A percentile compares a stretch with the other conserved stretches of the same genome.
Evolutionary conservation across 2,888 invertebrate species (phyloP).

Genomic region (Rhorus exstirpatorius): DNA sequence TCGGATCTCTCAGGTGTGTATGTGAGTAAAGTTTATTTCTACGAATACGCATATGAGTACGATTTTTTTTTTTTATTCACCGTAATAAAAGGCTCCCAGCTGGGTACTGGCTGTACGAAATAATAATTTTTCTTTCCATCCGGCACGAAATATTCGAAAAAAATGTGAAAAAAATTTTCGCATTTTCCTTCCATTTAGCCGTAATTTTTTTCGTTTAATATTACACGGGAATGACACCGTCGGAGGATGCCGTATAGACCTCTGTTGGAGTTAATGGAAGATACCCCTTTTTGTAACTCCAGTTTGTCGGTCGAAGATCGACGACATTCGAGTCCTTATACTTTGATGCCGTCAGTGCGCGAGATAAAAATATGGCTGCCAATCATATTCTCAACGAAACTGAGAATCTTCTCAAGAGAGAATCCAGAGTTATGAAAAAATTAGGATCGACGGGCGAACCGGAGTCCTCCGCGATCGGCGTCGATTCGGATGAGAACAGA

Average conservation of each 20-base stretch:
- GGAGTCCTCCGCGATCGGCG: neutral
- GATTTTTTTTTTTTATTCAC: neutral
- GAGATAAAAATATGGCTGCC: conserved; percentile 40
- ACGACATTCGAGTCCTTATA: conserved; percentile 40
- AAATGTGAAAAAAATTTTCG: too few species aligned
- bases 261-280: conserved; percentile 37
- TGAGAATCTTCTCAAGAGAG: conserved; percentile 56
- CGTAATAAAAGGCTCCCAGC: too few species aligned
- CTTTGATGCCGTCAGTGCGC: conserved; percentile 63
- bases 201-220: neutral
- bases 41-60: too few species aligned
- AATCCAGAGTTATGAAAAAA: neutral
- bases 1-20: conserved; percentile 36
- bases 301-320: conserved; percentile 63
- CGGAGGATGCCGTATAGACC: conserved; percentile 52
- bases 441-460: neutral
- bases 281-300: conserved; percentile 29
- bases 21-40: conserved; percentile 23
- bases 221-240: conserved; percentile 70
- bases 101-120: too few species aligned
- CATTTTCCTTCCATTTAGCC: too few species aligned
- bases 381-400: conserved; percentile 43
- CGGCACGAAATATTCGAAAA: too few species aligned
- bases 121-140: too few species aligned
- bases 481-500: conserved; percentile 16